Conservation (phyloP, 2,888 invertebrate species). For the Ecdyonurus torrentis region DNA sequence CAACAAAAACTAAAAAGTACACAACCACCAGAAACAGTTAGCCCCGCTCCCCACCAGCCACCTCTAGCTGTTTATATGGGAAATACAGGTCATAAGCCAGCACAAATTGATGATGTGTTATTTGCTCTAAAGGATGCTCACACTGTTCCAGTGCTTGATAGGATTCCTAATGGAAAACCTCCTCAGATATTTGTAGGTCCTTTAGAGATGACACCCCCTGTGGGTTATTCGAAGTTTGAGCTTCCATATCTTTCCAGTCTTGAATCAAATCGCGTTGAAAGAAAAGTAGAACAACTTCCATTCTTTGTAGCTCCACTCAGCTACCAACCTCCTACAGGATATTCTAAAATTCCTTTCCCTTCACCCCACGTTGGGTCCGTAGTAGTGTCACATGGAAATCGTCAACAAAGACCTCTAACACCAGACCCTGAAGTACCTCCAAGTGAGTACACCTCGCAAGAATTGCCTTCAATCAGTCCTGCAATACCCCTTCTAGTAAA, state of each 20-base stretch:
- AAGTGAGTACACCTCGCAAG: slow-evolving; percentile 20
- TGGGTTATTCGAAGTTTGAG: slow-evolving; percentile 62
- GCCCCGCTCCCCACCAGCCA: slow-evolving; percentile 50
- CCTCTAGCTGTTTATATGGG: slow-evolving; percentile 64
- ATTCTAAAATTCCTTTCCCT: slow-evolving; percentile 70
- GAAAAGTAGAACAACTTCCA: slow-evolving; percentile 54
- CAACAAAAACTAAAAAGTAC: background rate
- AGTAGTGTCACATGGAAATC: slow-evolving; percentile 34
- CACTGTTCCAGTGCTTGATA: slow-evolving; percentile 60
- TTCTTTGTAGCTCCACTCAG: slow-evolving; percentile 76
- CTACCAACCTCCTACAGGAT: slow-evolving; percentile 67
- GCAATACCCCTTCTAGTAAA: slow-evolving; percentile 42
- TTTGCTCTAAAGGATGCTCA: slow-evolving; percentile 49
- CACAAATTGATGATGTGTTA: slow-evolving; percentile 40
- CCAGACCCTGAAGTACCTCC: slow-evolving; percentile 19
- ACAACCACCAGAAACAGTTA: background rate
- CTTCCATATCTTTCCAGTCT: slow-evolving; percentile 63
- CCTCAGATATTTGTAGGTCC: slow-evolving; percentile 73
- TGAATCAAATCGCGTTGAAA: slow-evolving; percentile 46
- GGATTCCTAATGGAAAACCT: slow-evolving; percentile 36
- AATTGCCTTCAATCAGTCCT: slow-evolving; percentile 37
- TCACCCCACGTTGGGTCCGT: slow-evolving; percentile 77
- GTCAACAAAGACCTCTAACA: slow-evolving; percentile 5
- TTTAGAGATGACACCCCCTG: slow-evolving; percentile 49
- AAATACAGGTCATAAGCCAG: slow-evolving; percentile 28